Conservation (phyloP, 2,113 vertebrate genomes). For the Eptatretus burgeri region DNA sequence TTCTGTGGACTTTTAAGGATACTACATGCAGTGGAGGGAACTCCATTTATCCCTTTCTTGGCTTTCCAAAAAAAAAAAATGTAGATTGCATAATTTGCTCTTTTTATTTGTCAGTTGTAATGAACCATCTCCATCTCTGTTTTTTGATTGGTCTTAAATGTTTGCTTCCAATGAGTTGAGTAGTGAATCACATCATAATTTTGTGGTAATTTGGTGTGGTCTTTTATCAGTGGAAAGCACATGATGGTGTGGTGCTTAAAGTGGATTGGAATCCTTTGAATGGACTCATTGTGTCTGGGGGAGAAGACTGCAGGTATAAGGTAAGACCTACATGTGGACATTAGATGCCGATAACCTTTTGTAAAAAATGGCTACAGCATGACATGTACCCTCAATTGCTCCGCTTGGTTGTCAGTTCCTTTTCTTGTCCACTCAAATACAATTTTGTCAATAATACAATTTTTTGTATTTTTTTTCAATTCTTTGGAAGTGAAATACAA, state of each 20-base stretch:
- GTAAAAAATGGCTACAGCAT: too few relatives aligned
- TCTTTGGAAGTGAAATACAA: too few relatives aligned
- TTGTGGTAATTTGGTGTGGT: not conserved
- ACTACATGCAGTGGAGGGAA: not conserved
- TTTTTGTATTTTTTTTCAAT: too few relatives aligned
- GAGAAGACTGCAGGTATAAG: slow-evolving; percentile 94
- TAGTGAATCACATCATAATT: not conserved
- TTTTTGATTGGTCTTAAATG: not conserved
- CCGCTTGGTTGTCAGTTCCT: too few relatives aligned
- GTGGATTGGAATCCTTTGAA: slow-evolving; percentile 87
- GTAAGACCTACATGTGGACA: slow-evolving; percentile 14
- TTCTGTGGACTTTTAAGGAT: too few relatives aligned
- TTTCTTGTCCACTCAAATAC: too few relatives aligned
- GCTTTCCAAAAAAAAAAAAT: not conserved
- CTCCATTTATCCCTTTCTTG: not conserved
- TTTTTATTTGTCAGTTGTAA: not conserved
- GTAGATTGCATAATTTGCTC: not conserved
- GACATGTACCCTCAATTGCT: too few relatives aligned
- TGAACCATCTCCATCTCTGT: not conserved
- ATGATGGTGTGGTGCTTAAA: slow-evolving; percentile 66
- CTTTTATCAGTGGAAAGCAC: slow-evolving; percentile 56
- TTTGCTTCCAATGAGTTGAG: slow-evolving; percentile 7
- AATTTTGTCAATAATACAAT: too few relatives aligned
- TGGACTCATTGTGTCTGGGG: slow-evolving; percentile 61
- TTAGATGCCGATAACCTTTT: too few relatives aligned